Evolutionary conservation across 1,140 invertebrate species (phyloP).

Genomic region (Acromyrmex echinatior): DNA sequence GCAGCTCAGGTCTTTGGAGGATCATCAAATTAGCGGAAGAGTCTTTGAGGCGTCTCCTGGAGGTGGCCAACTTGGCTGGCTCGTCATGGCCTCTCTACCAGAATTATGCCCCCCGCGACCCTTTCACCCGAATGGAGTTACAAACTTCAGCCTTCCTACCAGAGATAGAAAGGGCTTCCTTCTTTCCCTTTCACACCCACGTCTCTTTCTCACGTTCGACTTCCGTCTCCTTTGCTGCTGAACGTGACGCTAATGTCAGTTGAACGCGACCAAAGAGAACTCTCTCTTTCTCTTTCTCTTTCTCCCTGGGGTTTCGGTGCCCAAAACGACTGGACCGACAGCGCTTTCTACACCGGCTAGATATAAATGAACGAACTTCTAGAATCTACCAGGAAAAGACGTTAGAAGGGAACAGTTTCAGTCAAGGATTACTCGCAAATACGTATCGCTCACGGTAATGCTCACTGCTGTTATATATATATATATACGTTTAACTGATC

Average conservation of each 20-base stretch:
- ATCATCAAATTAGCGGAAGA: constrained; percentile 86
- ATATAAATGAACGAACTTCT: constrained; percentile 77
- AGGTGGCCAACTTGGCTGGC: constrained; percentile 78
- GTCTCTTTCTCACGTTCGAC: constrained; percentile 77
- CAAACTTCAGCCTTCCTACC: constrained; percentile 81
- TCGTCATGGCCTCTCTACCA: constrained; percentile 78
- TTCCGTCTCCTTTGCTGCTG: constrained; percentile 57
- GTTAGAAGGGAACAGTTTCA: constrained; percentile 60
- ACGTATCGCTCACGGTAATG: constrained; percentile 60
- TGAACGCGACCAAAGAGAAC: constrained; percentile 69
- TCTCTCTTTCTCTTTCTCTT: constrained; percentile 38
- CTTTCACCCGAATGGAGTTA: constrained; percentile 77
- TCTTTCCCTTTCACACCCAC: constrained; percentile 46
- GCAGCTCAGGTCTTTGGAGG: constrained; percentile 83
- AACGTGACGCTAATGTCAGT: constrained; percentile 67
- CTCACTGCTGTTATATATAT: constrained; percentile 4
- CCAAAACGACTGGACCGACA: constrained; percentile 72
- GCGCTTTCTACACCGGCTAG: constrained; percentile 67
- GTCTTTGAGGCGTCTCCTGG: constrained; percentile 83
- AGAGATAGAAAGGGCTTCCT: constrained; percentile 57
- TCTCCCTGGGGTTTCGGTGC: constrained; percentile 32
- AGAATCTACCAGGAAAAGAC: constrained; percentile 66
- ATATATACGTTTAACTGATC: neutral
- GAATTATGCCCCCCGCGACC: constrained; percentile 78
- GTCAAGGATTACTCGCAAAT: constrained; percentile 20